phyloP scores from a whole-genome alignment of 2,797 vertebrate genomes.

The Fratercula arctica region DNA sequence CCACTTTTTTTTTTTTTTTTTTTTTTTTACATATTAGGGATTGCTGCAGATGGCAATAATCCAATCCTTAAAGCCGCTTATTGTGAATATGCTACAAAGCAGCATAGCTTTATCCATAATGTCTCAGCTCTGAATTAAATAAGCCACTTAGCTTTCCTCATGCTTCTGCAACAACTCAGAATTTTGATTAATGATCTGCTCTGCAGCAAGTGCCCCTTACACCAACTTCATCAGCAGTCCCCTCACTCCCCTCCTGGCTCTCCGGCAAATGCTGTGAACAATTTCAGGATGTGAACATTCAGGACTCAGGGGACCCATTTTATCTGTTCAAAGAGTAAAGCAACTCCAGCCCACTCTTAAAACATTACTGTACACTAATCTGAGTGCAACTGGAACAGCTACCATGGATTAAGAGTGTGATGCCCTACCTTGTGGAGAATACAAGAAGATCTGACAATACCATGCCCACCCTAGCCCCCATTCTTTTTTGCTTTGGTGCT shows the following conservation, averaged over 20 bases:
- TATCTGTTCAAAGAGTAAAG: background rate
- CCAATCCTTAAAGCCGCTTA: background rate
- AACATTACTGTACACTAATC: background rate
- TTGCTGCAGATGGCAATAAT: constrained; percentile 1
- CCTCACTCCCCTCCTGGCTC: background rate
- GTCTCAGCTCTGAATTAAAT: background rate
- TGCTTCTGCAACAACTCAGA: background rate
- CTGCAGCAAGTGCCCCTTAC: background rate
- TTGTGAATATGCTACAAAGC: background rate
- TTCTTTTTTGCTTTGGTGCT: background rate
- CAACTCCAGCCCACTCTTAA: background rate
- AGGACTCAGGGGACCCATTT: background rate
- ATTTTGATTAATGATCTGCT: background rate
- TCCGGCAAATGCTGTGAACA: background rate
- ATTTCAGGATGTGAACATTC: background rate
- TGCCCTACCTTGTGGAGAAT: background rate
- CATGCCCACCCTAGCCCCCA: background rate
- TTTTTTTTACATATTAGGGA: background rate
- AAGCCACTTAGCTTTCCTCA: constrained; percentile 35
- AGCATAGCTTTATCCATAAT: background rate
- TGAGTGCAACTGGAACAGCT: background rate
- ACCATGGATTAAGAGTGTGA: background rate
- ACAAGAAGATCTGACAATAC: background rate
- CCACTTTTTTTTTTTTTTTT: background rate
- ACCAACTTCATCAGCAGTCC: background rate